phyloP scores from a whole-genome alignment of 2,797 vertebrate species.

The Serranus cabrilla region DNA sequence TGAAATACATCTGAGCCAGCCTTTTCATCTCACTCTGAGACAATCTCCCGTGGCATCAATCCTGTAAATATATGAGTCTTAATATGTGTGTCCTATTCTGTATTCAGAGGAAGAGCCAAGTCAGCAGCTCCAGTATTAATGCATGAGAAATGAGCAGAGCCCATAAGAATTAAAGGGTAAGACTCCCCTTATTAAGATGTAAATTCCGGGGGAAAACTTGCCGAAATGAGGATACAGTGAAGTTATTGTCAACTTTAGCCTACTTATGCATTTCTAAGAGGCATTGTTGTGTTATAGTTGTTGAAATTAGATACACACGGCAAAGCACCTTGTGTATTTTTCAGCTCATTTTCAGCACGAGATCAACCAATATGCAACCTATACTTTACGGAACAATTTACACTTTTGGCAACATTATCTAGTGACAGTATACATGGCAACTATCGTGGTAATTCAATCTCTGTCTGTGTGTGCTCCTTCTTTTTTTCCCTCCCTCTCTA shows the following conservation, averaged over 20 bases:
- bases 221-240: constrained; percentile 82
- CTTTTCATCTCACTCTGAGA: constrained; percentile 81
- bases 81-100: constrained; percentile 86
- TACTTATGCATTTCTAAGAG: constrained; percentile 82
- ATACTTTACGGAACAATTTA: constrained; percentile 78
- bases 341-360: constrained; percentile 64
- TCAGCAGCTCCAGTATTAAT: constrained; percentile 88
- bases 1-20: constrained; percentile 78
- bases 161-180: constrained; percentile 88
- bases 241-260: constrained; percentile 85
- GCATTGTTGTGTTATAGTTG: constrained; percentile 74
- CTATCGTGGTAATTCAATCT: constrained; percentile 79
- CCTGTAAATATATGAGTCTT: constrained; percentile 87
- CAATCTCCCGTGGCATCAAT: constrained; percentile 85
- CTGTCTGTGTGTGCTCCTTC: constrained; percentile 55
- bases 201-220: constrained; percentile 83
- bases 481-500: constrained; percentile 38
- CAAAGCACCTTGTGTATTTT: constrained; percentile 63
- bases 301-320: constrained; percentile 74
- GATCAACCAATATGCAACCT: constrained; percentile 70
- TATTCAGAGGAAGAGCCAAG: constrained; percentile 85
- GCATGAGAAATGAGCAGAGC: constrained; percentile 87
- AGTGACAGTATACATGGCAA: constrained; percentile 76
- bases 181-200: constrained; percentile 88
- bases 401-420: constrained; percentile 81